A percentile compares a stretch with the other conserved stretches of the same genome.
Evolutionary conservation across 2,113 vertebrate species (phyloP).

Genomic region (Dicentrarchus labrax): DNA sequence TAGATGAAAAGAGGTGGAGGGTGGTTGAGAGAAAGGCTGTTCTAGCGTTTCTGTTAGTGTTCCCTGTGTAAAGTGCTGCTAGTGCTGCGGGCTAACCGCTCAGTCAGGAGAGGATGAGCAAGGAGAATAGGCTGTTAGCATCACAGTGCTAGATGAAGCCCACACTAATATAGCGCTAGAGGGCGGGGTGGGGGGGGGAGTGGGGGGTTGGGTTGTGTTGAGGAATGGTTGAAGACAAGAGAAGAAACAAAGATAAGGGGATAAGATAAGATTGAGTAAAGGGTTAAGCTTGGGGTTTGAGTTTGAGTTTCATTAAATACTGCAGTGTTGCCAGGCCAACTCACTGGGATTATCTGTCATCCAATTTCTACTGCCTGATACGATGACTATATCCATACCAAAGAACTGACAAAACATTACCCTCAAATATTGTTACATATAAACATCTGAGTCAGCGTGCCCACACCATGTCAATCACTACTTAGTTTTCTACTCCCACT

Average conservation of each 20-base stretch:
- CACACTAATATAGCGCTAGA: slow-evolving; percentile 55
- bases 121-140: slow-evolving; percentile 77
- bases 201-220: background rate
- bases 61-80: slow-evolving; percentile 76
- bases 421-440: slow-evolving; percentile 18
- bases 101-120: slow-evolving; percentile 73
- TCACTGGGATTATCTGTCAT: background rate
- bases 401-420: background rate
- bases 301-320: background rate
- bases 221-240: slow-evolving; percentile 21
- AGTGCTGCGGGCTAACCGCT: slow-evolving; percentile 72
- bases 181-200: slow-evolving; percentile 31
- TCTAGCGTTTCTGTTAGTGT: slow-evolving; percentile 33
- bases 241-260: slow-evolving; percentile 27
- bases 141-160: slow-evolving; percentile 69
- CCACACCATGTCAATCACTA: slow-evolving; percentile 26
- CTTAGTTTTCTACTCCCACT: slow-evolving; percentile 17
- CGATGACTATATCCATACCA: background rate
- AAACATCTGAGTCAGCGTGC: slow-evolving; percentile 36
- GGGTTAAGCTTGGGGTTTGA: background rate
- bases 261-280: background rate
- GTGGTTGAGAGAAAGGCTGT: slow-evolving; percentile 50
- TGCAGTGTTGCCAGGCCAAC: background rate
- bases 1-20: slow-evolving; percentile 49
- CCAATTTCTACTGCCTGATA: background rate